These are phyloP conservation scores for Otus scops DNA, from an alignment of 2,797 vertebrate genomes.

Conservation along the genomic window DNA sequence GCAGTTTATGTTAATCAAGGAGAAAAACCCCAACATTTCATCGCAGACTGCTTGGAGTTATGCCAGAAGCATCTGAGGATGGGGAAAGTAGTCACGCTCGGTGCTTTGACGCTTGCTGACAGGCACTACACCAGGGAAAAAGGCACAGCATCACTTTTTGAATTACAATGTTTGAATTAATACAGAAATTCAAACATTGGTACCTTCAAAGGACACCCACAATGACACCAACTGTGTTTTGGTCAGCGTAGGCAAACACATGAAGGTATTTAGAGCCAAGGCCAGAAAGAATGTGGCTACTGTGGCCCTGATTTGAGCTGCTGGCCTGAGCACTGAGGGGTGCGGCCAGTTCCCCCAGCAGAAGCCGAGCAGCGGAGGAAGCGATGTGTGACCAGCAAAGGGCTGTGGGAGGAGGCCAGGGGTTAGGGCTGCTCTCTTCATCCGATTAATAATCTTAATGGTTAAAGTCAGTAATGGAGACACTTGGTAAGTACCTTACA, in stretches of 20 bases:
- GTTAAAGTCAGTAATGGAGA: not conserved
- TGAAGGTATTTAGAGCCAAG: not conserved
- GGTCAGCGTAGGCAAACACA: not conserved
- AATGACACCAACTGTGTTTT: not conserved
- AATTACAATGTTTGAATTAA: not conserved
- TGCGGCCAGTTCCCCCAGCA: no score
- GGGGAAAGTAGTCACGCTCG: fast-evolving
- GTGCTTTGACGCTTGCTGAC: not conserved
- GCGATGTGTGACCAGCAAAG: not conserved
- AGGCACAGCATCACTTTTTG: not conserved
- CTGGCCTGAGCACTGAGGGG: not conserved
- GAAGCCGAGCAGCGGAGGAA: not conserved
- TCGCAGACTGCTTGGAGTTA: not conserved
- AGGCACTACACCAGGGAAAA: not conserved
- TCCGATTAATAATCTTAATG: not conserved
- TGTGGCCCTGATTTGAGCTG: not conserved
- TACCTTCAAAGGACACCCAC: not conserved
- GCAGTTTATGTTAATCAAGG: not conserved
- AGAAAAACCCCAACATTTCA: not conserved
- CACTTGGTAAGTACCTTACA: not conserved
- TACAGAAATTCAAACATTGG: not conserved
- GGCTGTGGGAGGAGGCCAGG: not conserved
- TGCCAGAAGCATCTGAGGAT: not conserved
- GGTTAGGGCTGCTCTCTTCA: not conserved
- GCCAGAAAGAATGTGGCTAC: not conserved